A percentile compares a stretch with the other conserved stretches of the same genome.
phyloP scores from a whole-genome alignment of 2,113 vertebrate species.

The Phyllostomus discolor region DNA sequence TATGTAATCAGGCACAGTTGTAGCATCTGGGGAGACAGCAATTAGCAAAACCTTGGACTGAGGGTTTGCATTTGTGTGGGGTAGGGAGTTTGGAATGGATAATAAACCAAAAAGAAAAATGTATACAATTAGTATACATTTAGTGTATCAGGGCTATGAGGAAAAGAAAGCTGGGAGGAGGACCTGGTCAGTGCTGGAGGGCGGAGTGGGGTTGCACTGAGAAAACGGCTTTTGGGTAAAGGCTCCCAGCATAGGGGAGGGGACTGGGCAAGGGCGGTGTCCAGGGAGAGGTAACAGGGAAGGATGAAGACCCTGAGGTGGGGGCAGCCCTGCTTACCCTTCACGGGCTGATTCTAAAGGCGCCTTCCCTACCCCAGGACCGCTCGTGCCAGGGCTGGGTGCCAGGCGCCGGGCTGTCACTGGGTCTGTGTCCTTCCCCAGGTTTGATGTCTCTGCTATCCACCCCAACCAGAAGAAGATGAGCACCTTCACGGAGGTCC shows the following conservation, averaged over 20 bases:
- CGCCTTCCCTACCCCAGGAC: background rate
- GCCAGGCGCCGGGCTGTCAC: background rate
- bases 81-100: background rate
- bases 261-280: background rate
- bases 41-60: background rate
- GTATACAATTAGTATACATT: too few relatives aligned
- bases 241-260: background rate
- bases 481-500: conserved; percentile 67
- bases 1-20: background rate
- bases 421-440: background rate
- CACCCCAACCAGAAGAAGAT: conserved; percentile 70
- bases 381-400: background rate
- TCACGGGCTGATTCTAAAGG: background rate
- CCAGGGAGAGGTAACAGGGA: background rate
- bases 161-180: background rate
- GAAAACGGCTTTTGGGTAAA: background rate
- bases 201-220: accelerated
- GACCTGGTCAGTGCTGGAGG: background rate
- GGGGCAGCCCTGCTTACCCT: background rate
- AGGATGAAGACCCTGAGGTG: background rate
- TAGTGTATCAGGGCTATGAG: background rate
- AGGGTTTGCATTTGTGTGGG: background rate
- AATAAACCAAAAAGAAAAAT: background rate
- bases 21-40: background rate
- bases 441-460: conserved; percentile 76